These are phyloP conservation scores for Poeciliopsis turrubarensis DNA, from an alignment of 2,113 vertebrate genomes.

Conservation along the genomic window DNA sequence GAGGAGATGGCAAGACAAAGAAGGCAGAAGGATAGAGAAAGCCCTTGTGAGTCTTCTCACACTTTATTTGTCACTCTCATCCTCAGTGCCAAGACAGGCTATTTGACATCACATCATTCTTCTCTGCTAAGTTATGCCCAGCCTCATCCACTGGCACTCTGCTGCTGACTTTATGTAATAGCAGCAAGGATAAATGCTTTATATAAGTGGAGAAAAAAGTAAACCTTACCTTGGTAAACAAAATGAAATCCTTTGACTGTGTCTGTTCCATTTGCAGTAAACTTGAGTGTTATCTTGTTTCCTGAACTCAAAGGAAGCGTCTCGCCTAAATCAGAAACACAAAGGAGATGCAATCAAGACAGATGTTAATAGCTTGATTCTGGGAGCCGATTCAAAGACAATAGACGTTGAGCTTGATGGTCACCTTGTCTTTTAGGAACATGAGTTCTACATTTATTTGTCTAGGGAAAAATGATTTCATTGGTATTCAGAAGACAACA, in stretches of 20 bases:
- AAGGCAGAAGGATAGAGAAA: slow-evolving; percentile 51
- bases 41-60: slow-evolving; percentile 43
- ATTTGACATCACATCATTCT: slow-evolving; percentile 42
- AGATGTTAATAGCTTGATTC: not conserved
- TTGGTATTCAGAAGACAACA: too few relatives aligned
- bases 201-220: not conserved
- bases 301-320: slow-evolving; percentile 95
- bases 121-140: slow-evolving; percentile 32
- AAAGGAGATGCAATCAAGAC: not conserved
- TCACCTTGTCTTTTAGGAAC: too few relatives aligned
- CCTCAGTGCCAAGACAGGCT: slow-evolving; percentile 48
- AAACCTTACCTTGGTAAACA: slow-evolving; percentile 94
- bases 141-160: slow-evolving; percentile 26
- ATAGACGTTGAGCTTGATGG: too few relatives aligned
- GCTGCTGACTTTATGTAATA: slow-evolving; percentile 32
- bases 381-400: too few relatives aligned
- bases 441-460: too few relatives aligned
- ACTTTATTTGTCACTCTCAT: slow-evolving; percentile 57
- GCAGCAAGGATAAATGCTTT: slow-evolving; percentile 12
- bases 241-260: slow-evolving; percentile 99
- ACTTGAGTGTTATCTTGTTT: slow-evolving; percentile 95
- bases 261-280: slow-evolving; percentile 90
- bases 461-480: too few relatives aligned
- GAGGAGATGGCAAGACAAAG: slow-evolving; percentile 43
- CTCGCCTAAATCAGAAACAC: slow-evolving; percentile 86